phyloP scores from a whole-genome alignment of 2,888 invertebrate genomes.

The Mythimna impura region DNA sequence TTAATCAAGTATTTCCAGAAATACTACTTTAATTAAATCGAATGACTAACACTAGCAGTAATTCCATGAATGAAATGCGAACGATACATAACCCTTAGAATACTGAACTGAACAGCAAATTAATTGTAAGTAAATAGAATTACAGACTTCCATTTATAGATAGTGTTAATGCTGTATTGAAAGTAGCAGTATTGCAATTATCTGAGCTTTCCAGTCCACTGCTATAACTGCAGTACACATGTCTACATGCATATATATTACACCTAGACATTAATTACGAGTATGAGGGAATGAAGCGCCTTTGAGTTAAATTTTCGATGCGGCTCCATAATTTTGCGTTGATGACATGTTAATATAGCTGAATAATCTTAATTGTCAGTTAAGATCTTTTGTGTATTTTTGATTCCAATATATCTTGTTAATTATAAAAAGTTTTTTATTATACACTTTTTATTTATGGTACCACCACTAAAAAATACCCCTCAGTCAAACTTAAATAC shows the following conservation, averaged over 20 bases:
- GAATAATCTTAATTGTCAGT: not conserved
- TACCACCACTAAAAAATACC: too few species aligned
- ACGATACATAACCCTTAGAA: slow-evolving; percentile 42
- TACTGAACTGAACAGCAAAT: slow-evolving; percentile 36
- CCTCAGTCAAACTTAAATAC: too few species aligned
- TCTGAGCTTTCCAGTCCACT: slow-evolving; percentile 75
- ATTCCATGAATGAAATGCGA: slow-evolving; percentile 52
- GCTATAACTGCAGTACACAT: slow-evolving; percentile 58
- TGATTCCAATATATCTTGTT: not conserved
- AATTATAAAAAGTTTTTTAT: too few species aligned
- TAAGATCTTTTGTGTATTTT: not conserved
- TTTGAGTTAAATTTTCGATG: slow-evolving; percentile 29
- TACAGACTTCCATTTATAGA: slow-evolving; percentile 52
- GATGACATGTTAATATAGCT: slow-evolving; percentile 6
- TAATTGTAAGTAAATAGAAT: slow-evolving; percentile 49
- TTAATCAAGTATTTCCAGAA: slow-evolving; percentile 27
- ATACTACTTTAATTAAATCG: slow-evolving; percentile 43
- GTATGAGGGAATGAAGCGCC: slow-evolving; percentile 24
- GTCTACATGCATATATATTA: slow-evolving; percentile 39
- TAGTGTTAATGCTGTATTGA: slow-evolving; percentile 56
- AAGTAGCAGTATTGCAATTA: slow-evolving; percentile 70
- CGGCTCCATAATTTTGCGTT: slow-evolving; percentile 22
- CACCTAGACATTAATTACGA: slow-evolving; percentile 28
- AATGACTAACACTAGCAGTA: slow-evolving; percentile 49
- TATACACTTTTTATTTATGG: too few species aligned